Percentiles rank a stretch among this genome's conserved stretches.
Evolutionary conservation across 2,888 invertebrate genomes (phyloP).

Genomic region (Aromia moschata): DNA sequence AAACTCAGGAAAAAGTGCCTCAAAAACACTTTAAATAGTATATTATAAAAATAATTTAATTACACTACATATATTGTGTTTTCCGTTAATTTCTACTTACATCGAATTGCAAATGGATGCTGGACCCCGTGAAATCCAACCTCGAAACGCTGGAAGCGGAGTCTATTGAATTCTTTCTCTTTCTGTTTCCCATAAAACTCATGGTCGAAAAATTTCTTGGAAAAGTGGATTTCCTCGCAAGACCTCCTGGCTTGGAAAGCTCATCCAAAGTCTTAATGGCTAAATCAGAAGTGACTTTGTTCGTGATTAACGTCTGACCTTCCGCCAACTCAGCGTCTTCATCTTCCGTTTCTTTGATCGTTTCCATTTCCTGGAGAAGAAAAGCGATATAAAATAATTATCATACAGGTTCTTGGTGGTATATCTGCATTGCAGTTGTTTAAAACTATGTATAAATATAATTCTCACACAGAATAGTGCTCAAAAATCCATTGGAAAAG

Average conservation of each 20-base stretch:
- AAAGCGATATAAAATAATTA: too few relatives aligned
- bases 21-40: too few relatives aligned
- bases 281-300: slow-evolving; percentile 46
- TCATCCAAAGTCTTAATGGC: slow-evolving; percentile 57
- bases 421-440: too few relatives aligned
- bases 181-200: slow-evolving; percentile 54
- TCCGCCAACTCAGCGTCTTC: slow-evolving; percentile 66
- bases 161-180: slow-evolving; percentile 59
- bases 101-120: slow-evolving; percentile 72
- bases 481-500: too few relatives aligned
- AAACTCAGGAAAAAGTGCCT: too few relatives aligned
- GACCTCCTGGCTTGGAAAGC: slow-evolving; percentile 52
- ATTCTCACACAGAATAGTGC: too few relatives aligned
- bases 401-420: too few relatives aligned
- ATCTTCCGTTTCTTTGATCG: slow-evolving; percentile 73
- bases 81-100: slow-evolving; percentile 63
- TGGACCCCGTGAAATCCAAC: slow-evolving; percentile 80
- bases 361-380: slow-evolving; percentile 71
- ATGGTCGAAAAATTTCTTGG: slow-evolving; percentile 60
- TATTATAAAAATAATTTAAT: too few relatives aligned
- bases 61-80: too few relatives aligned
- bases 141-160: slow-evolving; percentile 78
- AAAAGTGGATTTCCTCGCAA: slow-evolving; percentile 58
- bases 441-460: too few relatives aligned
- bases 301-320: slow-evolving; percentile 56